Conservation (phyloP, 2,113 vertebrate genomes). For the Oncorhynchus nerka region DNA sequence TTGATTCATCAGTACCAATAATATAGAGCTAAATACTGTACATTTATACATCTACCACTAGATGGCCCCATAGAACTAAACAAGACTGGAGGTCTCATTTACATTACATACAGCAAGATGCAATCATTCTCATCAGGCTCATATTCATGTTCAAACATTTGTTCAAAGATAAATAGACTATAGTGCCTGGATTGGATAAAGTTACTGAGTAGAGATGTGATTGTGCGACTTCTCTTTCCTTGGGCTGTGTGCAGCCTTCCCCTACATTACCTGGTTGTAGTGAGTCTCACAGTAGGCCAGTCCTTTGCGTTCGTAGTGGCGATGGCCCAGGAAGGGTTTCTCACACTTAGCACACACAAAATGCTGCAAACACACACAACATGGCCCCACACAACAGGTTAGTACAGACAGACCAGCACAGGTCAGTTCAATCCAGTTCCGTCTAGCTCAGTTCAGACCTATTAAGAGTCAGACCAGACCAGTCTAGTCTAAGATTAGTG, state of each 20-base stretch:
- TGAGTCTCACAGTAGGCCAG: slow-evolving; percentile 97
- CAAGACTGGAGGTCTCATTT: not conserved
- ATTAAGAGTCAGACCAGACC: not conserved
- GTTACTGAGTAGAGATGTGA: not conserved
- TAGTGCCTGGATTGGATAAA: not conserved
- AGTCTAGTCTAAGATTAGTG: not conserved
- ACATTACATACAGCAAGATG: not conserved
- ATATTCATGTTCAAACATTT: not conserved
- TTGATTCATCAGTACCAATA: not conserved
- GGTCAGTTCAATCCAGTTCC: not conserved
- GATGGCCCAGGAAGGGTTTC: slow-evolving; percentile 98
- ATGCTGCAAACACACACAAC: slow-evolving; percentile 83
- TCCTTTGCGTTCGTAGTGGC: slow-evolving; percentile 95
- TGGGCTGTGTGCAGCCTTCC: not conserved
- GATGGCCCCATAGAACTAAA: not conserved
- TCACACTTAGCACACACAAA: slow-evolving; percentile 99
- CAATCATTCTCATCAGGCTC: not conserved
- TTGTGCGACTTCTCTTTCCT: not conserved
- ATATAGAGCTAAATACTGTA: too few species aligned
- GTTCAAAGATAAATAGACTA: not conserved
- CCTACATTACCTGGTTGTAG: slow-evolving; percentile 88
- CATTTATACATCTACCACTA: not conserved
- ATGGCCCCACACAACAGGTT: slow-evolving; percentile 49
- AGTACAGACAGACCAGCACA: slow-evolving; percentile 34
- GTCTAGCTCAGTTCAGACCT: not conserved